These are phyloP conservation scores for Triplophysa tibetana DNA, from an alignment of 2,113 vertebrate species.

Conservation along the genomic window DNA sequence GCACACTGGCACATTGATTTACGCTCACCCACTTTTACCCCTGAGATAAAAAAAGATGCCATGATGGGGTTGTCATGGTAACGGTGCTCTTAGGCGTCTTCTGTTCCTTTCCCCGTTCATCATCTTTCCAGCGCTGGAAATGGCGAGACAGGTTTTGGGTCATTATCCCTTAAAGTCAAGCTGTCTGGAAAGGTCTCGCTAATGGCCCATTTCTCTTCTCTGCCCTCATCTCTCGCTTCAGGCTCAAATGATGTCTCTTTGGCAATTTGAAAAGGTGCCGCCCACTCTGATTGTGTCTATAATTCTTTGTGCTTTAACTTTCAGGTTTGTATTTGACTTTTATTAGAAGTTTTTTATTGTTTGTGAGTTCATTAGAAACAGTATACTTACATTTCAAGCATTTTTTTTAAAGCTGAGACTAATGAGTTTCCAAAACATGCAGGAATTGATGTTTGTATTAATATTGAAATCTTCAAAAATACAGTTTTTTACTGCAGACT, in stretches of 20 bases:
- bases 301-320: slow-evolving; percentile 9
- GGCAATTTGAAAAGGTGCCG: background rate
- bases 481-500: too few relatives aligned
- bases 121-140: slow-evolving; percentile 31
- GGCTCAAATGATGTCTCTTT: background rate
- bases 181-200: background rate
- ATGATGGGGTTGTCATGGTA: slow-evolving; percentile 53
- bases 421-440: too few relatives aligned
- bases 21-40: slow-evolving; percentile 24
- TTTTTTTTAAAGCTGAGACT: too few relatives aligned
- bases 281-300: background rate
- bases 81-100: slow-evolving; percentile 37
- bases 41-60: slow-evolving; percentile 36
- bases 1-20: background rate
- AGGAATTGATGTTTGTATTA: too few relatives aligned
- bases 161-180: slow-evolving; percentile 41
- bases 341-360: background rate
- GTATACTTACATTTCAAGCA: too few relatives aligned
- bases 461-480: too few relatives aligned
- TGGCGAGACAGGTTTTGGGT: slow-evolving; percentile 33
- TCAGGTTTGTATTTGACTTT: background rate
- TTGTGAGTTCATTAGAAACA: background rate
- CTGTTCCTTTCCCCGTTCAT: slow-evolving; percentile 2
- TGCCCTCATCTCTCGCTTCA: background rate
- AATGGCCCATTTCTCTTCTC: slow-evolving; percentile 18